Base-by-base conservation (phyloP, 2,797 vertebrate genomes). In the Danionella dracula region DNA sequence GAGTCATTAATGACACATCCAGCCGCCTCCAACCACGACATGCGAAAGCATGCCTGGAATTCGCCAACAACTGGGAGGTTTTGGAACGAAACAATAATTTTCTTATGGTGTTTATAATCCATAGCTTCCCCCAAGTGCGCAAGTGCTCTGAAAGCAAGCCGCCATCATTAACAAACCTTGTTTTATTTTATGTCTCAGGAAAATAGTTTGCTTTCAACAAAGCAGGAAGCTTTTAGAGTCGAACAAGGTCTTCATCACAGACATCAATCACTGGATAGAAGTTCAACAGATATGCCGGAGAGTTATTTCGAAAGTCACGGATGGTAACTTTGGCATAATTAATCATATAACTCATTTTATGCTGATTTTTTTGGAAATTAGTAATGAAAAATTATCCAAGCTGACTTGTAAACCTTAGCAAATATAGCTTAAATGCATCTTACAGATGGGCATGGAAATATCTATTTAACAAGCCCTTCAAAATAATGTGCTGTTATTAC, bases 401-500 rank as follows among this genome's bases (percentile, higher is more conserved):
- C 17, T 51, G 59, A 65, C 55, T 67, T 68, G 31, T 15, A 13
- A 44, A 57, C 55, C 45, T 40, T n/a, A n/a, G n/a, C n/a, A n/a
- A n/a, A n/a, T n/a, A n/a, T n/a, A n/a, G 37, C 35, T 45, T 20
- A 34, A 73, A 68, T 63, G 55, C 50, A 71, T 45, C 58, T 54
- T 41, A 70, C 31, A 12, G 46, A 38, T 8, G 16, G 20, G 13
- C 41, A 23, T 23, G 15, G 46, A 27, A 54, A 42, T 40, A 66
- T 38, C 41, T 68, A 76, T 68, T 79, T 78, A 76, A 76, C 72
- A 79, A 74, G 75, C 42, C 72, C 83, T 84, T 85, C 78, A 82
- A 70, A 68, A 77, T 73, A 82, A 86, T 88, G 87, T n/a, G n/a
- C n/a, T n/a, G n/a, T n/a, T n/a, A n/a, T n/a, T n/a, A n/a, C n/a